Conservation (phyloP, 2,888 invertebrate genomes). For the Pilophorus perplexus region DNA sequence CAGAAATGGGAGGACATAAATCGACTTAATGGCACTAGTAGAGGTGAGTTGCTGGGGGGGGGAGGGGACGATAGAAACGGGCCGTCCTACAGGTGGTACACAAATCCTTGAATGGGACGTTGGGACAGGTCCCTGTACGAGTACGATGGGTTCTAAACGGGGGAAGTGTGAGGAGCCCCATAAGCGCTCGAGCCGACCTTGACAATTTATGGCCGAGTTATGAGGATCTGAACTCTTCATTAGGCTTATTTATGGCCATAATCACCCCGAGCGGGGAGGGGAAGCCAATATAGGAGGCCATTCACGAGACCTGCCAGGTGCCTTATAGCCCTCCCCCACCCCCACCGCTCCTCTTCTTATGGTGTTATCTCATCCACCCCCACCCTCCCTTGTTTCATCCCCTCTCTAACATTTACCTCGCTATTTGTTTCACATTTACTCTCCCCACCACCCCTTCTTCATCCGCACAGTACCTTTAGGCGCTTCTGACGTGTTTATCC, state of each 20-base stretch:
- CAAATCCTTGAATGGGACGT: constrained; percentile 32
- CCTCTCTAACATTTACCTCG: constrained; percentile 32
- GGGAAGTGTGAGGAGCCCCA: not conserved
- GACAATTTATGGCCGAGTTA: constrained; percentile 45
- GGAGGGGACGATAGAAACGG: constrained; percentile 1
- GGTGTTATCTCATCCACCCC: not conserved
- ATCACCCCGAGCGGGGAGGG: constrained; percentile 34
- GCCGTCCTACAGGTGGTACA: constrained; percentile 31
- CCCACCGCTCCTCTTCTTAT: not conserved
- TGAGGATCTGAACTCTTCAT: constrained; percentile 47
- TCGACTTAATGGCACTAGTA: constrained; percentile 16
- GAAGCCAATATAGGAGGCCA: constrained; percentile 25
- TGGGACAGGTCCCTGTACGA: constrained; percentile 29
- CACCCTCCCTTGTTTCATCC: no score
- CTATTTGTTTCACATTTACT: constrained; percentile 33
- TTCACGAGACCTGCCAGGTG: constrained; percentile 27
- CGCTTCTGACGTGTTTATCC: constrained; percentile 23
- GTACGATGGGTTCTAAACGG: not conserved
- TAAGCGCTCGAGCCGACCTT: constrained; percentile 40
- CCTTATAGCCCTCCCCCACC: not conserved
- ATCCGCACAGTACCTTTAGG: not conserved
- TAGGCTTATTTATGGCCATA: constrained; percentile 48
- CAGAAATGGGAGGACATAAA: constrained; percentile 20
- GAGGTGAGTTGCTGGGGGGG: no score
- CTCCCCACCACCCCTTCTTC: not conserved